Base-by-base conservation (phyloP, 1,140 invertebrate species). In the Neodiprion pinetum region DNA sequence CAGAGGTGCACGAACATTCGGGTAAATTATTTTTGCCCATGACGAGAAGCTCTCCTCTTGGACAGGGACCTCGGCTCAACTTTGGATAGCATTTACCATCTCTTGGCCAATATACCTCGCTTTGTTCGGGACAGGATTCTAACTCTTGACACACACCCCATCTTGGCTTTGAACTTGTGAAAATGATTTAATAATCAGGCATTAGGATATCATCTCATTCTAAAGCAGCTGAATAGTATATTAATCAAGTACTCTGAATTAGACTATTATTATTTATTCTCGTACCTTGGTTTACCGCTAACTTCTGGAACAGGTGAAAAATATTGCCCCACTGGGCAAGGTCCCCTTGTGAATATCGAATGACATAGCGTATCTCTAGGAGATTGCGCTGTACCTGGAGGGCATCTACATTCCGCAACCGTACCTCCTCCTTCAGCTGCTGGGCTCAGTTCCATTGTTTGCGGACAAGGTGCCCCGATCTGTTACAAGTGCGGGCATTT, bases 361-460 rank as follows among this genome's bases (percentile, higher is more conserved):
- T 95, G 91, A 81, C 95, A 96, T 47, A 91, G 85, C 4, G 88
- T 87, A 65, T 90, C 90, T 48, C 85, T 79, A 0, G 87, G 81
- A 23, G 86, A 89, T 72, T 94, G 91, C 0, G 94, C 93, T 0
- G 93, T 93, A 67, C 93, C 92, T 0, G 95, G 94, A 1, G 94
- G 94, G 86, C 94, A 95, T 71, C 93, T 91, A 84, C 94, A 96
- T 81, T 95, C 93, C 0, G 93, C 93, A 0, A 90, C 89, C n/a
- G 90, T 90, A 66, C 91, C 89, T 49, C 88, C 89, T 61, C 88
- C 85, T 1, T 90, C 91, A 11, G 90, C 84, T 2, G 89, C 88
- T 2, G 94, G 94, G 74, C 92, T 93, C 8, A 96, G 82, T 85
- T 96, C 95, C 91, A 95, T 95, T 1, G 93, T 95, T 7, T 94